Base-by-base conservation (phyloP, 2,113 vertebrate genomes). In the Engraulis encrasicolus region DNA sequence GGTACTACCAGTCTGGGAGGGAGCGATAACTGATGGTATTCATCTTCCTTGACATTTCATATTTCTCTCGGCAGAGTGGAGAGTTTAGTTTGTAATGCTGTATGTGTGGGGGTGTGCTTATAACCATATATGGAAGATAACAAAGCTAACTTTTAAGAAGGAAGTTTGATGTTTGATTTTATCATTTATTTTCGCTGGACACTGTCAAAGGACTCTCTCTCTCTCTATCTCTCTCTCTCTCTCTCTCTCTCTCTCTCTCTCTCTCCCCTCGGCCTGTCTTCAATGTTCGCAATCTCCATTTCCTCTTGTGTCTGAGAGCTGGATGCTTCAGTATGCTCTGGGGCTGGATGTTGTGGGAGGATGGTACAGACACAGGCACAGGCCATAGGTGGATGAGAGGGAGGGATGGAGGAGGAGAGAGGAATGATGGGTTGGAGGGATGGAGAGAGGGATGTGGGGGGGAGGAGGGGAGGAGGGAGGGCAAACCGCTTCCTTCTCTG, bases 261-360 rank as follows among this genome's bases (percentile, higher is more conserved):
- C n/a, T 1, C 11, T 66, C 23, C 31, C 58, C 3, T 45, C 40
- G 40, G 4, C 40, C 40, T 45, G 4, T 45, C 40, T 45, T 45
- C 40, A 9, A 3, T 9, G 40, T 45, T 1, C 11, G 27, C 23
- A 45, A 27, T 23, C 31, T 34, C 66, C 2, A 34, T 27, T 14
- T 74, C 66, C 66, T 74, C 12, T 31, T 5, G 11, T 34, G 66
- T 74, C 66, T 34, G 31, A 27, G 66, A 9, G 14, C 17, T 74
- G 40, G 3, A 45, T 74, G 27, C n/a, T n/a, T n/a, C n/a, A 23
- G 1, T 45, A 45, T 36, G 66, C 66, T 74, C 66, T 27, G 66
- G 34, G 66, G 66, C 66, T 74, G 66, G 66, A 34, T 74, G 66
- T 74, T 74, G 66, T 74, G 31, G 27, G 66, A 31, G 31, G 66